These are phyloP conservation scores for Heliconius nattereri DNA, from an alignment of 1,140 invertebrate species.

Conservation along the genomic window DNA sequence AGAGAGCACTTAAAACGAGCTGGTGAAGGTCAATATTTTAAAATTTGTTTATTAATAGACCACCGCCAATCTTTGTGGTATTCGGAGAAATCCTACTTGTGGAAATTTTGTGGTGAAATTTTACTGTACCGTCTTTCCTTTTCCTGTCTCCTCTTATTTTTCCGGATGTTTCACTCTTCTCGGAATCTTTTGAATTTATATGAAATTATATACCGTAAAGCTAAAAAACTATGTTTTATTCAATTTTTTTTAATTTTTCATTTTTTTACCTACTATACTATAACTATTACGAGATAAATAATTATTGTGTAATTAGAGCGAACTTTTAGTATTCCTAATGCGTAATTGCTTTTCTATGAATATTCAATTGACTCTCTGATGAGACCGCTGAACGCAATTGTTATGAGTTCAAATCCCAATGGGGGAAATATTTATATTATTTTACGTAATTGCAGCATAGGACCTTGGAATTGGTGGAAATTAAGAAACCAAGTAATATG, in stretches of 20 bases:
- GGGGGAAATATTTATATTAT: background rate
- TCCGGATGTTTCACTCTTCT: background rate
- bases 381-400: background rate
- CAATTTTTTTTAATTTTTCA: no score
- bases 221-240: no score
- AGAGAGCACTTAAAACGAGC: background rate
- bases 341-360: background rate
- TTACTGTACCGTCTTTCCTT: background rate
- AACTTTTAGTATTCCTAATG: background rate
- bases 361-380: background rate
- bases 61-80: background rate
- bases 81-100: background rate
- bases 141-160: background rate
- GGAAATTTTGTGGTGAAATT: background rate
- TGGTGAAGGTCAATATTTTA: background rate
- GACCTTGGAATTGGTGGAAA: background rate
- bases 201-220: no score
- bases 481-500: background rate
- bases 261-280: background rate
- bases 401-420: background rate
- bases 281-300: background rate
- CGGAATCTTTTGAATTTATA: no score
- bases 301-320: constrained; percentile 6
- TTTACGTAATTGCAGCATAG: background rate
- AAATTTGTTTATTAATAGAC: background rate